Conservation (phyloP, 2,797 vertebrate species). For the Sebastes diaconus region DNA sequence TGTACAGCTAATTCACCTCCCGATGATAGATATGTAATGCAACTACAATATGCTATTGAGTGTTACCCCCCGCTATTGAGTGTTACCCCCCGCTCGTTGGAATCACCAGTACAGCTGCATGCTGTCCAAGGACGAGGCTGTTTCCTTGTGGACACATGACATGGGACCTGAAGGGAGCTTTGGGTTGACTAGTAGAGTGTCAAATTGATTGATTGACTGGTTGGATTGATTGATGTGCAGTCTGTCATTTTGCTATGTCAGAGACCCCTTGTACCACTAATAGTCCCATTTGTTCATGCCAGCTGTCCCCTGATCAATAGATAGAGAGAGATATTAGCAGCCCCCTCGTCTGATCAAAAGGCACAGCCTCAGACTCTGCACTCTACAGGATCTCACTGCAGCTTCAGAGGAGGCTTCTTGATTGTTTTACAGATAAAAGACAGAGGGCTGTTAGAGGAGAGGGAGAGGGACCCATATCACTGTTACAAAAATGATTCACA, state of each 20-base stretch:
- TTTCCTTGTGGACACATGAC: neutral
- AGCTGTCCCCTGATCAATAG: constrained; percentile 56
- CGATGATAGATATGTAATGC: neutral
- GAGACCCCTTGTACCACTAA: constrained; percentile 64
- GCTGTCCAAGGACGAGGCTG: neutral
- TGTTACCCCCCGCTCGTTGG: neutral
- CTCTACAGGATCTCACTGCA: neutral
- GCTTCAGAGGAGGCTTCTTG: neutral
- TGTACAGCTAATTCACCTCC: neutral
- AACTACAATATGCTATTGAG: neutral
- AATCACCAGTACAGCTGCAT: neutral
- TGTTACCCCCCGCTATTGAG: neutral
- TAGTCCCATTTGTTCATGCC: constrained; percentile 64
- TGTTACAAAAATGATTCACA: neutral
- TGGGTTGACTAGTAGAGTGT: constrained; percentile 9
- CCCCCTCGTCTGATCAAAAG: constrained; percentile 47
- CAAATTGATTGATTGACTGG: constrained; percentile 56
- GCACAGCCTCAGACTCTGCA: neutral
- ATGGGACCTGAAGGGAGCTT: neutral
- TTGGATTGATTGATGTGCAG: constrained; percentile 59
- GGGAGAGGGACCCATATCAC: neutral
- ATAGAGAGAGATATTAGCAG: constrained; percentile 64
- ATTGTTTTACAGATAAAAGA: neutral
- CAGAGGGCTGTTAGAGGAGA: neutral
- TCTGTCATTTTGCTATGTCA: constrained; percentile 60